phyloP scores from a whole-genome alignment of 92 coral and sea anemone species.

The Palythoa grandiflora region DNA sequence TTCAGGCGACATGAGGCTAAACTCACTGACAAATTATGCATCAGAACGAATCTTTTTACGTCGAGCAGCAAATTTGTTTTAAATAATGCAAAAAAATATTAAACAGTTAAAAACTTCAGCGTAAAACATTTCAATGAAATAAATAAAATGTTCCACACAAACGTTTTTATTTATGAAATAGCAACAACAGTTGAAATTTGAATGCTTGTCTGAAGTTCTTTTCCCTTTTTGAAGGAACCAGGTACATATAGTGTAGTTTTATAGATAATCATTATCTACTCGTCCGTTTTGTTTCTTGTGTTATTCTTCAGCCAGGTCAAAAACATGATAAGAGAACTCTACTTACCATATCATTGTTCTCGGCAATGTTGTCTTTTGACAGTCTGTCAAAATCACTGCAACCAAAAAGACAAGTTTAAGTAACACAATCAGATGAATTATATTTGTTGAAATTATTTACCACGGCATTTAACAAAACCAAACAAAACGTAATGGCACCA shows the following conservation, averaged over 20 bases:
- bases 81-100: not conserved
- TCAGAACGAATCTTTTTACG: not conserved
- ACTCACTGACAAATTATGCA: not conserved
- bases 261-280: not conserved
- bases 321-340: not conserved
- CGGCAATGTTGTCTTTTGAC: slow-evolving; percentile 81
- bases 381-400: slow-evolving; percentile 88
- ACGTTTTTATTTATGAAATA: not conserved
- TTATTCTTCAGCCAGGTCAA: not conserved
- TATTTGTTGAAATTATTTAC: slow-evolving; percentile 33
- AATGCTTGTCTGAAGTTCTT: too few species aligned
- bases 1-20: not conserved
- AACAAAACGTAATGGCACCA: slow-evolving; percentile 20
- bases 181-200: not conserved
- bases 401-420: slow-evolving; percentile 27
- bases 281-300: not conserved
- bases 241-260: not conserved
- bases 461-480: slow-evolving; percentile 47
- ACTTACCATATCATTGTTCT: slow-evolving; percentile 88
- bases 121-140: slow-evolving; percentile 5
- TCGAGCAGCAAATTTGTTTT: not conserved
- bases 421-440: slow-evolving; percentile 6
- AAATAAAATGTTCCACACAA: not conserved
- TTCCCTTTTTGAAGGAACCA: not conserved
- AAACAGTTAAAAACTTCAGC: not conserved